Base-by-base conservation (phyloP, 92 coral and sea anemone genomes). In the Paramuricea clavata region DNA sequence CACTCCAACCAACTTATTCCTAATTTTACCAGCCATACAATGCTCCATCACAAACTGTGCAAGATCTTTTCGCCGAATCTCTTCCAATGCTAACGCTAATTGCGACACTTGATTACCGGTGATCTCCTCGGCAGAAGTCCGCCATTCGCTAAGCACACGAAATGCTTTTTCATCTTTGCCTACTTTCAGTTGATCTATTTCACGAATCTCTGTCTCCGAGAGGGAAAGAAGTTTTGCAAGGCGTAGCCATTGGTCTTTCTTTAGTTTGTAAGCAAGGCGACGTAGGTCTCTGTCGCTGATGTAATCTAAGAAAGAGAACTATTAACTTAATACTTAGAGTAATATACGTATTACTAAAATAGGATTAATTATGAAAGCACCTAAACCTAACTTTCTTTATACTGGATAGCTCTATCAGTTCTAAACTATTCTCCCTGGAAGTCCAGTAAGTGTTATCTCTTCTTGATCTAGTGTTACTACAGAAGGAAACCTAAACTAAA, bases 91-190 rank as follows among this genome's bases (percentile, higher is more conserved):
- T 12, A 95, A 89, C 4, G 98, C 99, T 32, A 97, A 83, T 80
- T 95, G 97, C 5, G 98, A 93, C 33, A 97, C 93, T 87, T 93
- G 90, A 65, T 97, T 98, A 31, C 88, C 82, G 61, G 92, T 88
- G 19, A 87, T 93, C 28, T 93, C 69, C n/a, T 91, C 69, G 57
- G 93, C 88, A 27, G 91, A 86, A 2, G 93, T 84, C 25, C 98
- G 89, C 99, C 99, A 97, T 17, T 75, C 70, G 28, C 97, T 92
- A 41, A 93, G 70, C 65, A 97, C 59, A 44, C 94, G 83, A 60
- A 97, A 97, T 15, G 99, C 99, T 67, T 94, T 97, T 82, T 94
- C 99, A 86, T 97, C 98, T 43, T 93, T 91, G 13, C 99, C 98
- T 90, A 97, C 93, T 68, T 85, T 93, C 65, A 94, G 92, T 23